A percentile compares a stretch with the other conserved stretches of the same genome.
Conservation (phyloP, 2,113 vertebrate genomes). For the Oryctolagus cuniculus region DNA sequence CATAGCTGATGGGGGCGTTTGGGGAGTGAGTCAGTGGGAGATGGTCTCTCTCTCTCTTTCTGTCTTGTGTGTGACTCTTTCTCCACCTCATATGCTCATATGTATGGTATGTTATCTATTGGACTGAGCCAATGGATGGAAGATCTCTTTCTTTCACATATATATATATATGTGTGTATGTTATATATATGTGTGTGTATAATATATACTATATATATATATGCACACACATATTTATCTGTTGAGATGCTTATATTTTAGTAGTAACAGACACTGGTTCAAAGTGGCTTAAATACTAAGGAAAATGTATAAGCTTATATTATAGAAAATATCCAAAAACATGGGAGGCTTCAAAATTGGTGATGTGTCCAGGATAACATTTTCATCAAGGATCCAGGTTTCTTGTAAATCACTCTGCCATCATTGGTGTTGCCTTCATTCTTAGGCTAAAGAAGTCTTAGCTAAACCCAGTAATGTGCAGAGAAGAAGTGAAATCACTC, state of each 20-base stretch:
- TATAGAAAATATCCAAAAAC: neutral
- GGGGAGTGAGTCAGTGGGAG: too few relatives aligned
- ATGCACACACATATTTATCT: neutral
- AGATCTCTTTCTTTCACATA: too few relatives aligned
- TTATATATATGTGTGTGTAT: too few relatives aligned
- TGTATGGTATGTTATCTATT: too few relatives aligned
- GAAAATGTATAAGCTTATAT: conserved; percentile 6
- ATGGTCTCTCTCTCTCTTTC: too few relatives aligned
- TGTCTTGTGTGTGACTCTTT: too few relatives aligned
- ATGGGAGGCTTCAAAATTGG: neutral
- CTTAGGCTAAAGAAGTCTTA: neutral
- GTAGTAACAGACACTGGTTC: neutral
- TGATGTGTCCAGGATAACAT: neutral
- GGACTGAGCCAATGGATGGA: too few relatives aligned
- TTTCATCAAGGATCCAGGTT: neutral
- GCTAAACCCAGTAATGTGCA: neutral
- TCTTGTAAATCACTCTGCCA: neutral
- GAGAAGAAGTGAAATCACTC: neutral
- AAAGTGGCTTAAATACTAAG: conserved; percentile 14
- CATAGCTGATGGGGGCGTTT: too few relatives aligned
- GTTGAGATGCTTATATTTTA: conserved; percentile 42
- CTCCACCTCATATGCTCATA: too few relatives aligned
- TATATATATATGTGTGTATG: too few relatives aligned
- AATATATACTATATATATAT: too few relatives aligned
- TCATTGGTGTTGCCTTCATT: neutral